Conservation (phyloP, 2,888 invertebrate species). For the Euproctis similis region DNA sequence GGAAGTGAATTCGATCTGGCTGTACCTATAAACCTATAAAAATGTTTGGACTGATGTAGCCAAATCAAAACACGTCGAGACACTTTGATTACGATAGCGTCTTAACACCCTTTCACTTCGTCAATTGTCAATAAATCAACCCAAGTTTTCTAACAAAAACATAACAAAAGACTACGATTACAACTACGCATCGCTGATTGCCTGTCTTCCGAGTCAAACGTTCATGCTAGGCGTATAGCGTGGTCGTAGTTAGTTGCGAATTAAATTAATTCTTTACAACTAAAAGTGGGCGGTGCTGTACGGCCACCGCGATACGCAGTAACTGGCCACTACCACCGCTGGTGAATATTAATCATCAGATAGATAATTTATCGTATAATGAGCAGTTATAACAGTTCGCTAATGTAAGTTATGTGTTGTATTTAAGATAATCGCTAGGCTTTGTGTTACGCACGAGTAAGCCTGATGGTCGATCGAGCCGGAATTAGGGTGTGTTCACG, state of each 20-base stretch:
- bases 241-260: constrained; percentile 29
- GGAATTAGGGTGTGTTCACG: constrained; percentile 12
- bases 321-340: constrained; percentile 39
- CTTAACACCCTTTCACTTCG: too few relatives aligned
- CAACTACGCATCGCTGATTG: too few relatives aligned
- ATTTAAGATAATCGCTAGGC: constrained; percentile 10
- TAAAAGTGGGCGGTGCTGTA: constrained; percentile 46
- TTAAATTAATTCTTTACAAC: constrained; percentile 44
- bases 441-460: constrained; percentile 12
- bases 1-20: too few relatives aligned
- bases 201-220: constrained; percentile 9
- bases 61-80: too few relatives aligned
- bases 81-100: too few relatives aligned
- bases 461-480: constrained; percentile 4
- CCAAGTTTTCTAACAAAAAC: too few relatives aligned
- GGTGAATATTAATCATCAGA: constrained; percentile 49
- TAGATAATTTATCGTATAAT: constrained; percentile 50
- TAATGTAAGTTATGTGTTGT: constrained; percentile 26
- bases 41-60: too few relatives aligned
- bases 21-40: too few relatives aligned
- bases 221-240: constrained; percentile 23
- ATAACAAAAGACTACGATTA: too few relatives aligned
- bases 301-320: constrained; percentile 57
- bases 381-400: constrained; percentile 28
- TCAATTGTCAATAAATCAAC: too few relatives aligned